Evolutionary conservation across 2,797 vertebrate species (phyloP).

Genomic region (Melanotaenia nigrans): DNA sequence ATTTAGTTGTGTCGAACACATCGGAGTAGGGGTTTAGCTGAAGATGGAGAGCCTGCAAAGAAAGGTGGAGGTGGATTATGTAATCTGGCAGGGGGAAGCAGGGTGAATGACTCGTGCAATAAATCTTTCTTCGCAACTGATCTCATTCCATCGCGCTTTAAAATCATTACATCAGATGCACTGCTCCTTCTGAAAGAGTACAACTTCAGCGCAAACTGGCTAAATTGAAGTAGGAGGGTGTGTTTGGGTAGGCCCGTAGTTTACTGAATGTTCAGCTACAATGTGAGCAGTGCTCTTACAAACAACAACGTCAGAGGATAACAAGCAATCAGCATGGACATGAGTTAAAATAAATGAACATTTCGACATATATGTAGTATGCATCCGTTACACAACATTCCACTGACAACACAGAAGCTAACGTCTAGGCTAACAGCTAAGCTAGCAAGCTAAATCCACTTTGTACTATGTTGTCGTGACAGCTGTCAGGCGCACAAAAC

Average conservation of each 20-base stretch:
- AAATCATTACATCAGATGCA: constrained; percentile 9
- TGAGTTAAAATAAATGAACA: neutral
- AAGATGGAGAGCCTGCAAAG: constrained; percentile 63
- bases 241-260: constrained; percentile 72
- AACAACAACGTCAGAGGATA: constrained; percentile 15
- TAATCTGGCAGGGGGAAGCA: constrained; percentile 58
- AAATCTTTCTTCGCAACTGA: constrained; percentile 16
- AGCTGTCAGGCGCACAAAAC: constrained; percentile 82
- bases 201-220: constrained; percentile 56
- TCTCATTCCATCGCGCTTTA: constrained; percentile 5
- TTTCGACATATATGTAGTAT: neutral
- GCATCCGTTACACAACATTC: constrained; percentile 11
- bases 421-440: constrained; percentile 64
- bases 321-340: constrained; percentile 4
- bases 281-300: constrained; percentile 13
- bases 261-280: constrained; percentile 46
- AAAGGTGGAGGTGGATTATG: constrained; percentile 75
- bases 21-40: constrained; percentile 53
- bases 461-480: constrained; percentile 80
- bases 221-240: constrained; percentile 75
- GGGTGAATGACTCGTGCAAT: constrained; percentile 21
- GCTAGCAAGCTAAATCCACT: constrained; percentile 72
- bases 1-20: constrained; percentile 57
- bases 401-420: constrained; percentile 48
- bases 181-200: constrained; percentile 14